phyloP scores from a whole-genome alignment of 2,797 vertebrate species.

The Arctocebus calabarensis region DNA sequence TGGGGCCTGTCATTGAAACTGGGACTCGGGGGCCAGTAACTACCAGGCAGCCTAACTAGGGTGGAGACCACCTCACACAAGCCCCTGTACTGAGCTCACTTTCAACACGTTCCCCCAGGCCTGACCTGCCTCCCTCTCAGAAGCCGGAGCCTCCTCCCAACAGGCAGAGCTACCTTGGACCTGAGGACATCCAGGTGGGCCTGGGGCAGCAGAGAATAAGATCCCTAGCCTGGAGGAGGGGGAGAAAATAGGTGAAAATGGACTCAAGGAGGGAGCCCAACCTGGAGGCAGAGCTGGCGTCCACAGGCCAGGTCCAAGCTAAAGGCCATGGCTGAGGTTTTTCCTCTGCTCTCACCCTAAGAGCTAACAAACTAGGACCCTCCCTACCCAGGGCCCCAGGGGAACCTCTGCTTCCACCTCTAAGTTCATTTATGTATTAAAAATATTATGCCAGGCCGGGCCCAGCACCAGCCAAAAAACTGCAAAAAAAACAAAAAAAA shows the following conservation, averaged over 20 bases:
- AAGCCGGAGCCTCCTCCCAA: constrained; percentile 91
- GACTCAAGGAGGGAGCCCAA: background rate
- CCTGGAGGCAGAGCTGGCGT: background rate
- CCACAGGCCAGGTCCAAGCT: background rate
- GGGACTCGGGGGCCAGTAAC: background rate
- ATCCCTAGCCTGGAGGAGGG: background rate
- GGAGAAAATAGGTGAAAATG: background rate
- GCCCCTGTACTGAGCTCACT: background rate
- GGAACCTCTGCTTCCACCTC: background rate
- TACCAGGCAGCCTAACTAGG: background rate
- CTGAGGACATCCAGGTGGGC: constrained; percentile 94
- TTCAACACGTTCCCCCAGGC: constrained; percentile 86
- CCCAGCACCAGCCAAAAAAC: too few relatives aligned
- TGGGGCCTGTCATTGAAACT: background rate
- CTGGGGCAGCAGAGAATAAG: background rate
- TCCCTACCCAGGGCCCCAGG: background rate
- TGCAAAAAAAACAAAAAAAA: too few relatives aligned
- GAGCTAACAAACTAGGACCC: background rate
- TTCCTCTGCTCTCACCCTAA: background rate
- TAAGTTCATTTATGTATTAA: background rate
- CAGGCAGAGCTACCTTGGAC: constrained; percentile 92
- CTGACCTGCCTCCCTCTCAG: constrained; percentile 91
- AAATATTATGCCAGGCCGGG: background rate
- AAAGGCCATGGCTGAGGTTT: background rate
- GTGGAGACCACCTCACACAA: background rate